phyloP scores from a whole-genome alignment of 2,797 vertebrate genomes.

The Menidia menidia region DNA sequence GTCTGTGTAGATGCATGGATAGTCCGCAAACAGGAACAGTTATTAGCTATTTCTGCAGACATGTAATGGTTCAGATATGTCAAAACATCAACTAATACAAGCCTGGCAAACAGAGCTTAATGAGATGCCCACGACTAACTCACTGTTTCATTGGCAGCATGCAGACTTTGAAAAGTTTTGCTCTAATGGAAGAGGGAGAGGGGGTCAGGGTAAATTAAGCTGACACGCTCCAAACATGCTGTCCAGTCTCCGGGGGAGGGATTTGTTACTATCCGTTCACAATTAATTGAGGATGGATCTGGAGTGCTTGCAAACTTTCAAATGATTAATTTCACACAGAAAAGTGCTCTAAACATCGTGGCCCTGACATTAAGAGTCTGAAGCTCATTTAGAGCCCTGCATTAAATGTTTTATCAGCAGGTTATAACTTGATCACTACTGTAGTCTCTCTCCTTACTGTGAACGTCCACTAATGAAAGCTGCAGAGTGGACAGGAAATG shows the following conservation, averaged over 20 bases:
- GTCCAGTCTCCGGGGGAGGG: neutral
- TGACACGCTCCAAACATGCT: neutral
- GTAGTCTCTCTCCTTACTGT: neutral
- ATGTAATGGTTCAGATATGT: neutral
- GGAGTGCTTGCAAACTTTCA: neutral
- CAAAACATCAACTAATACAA: slow-evolving; percentile 5
- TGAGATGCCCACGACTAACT: neutral
- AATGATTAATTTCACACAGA: too few relatives aligned
- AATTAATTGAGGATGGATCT: neutral
- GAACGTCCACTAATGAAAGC: neutral
- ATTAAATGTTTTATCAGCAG: neutral
- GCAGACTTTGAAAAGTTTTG: neutral
- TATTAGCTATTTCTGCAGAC: neutral
- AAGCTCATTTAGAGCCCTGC: neutral
- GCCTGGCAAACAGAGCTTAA: neutral
- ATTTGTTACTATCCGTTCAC: too few relatives aligned
- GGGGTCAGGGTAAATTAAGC: neutral
- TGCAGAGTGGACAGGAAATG: neutral
- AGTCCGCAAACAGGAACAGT: neutral
- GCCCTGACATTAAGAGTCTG: neutral
- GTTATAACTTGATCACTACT: neutral
- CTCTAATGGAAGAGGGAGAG: neutral
- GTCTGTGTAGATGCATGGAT: neutral
- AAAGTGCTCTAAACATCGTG: neutral
- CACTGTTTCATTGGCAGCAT: slow-evolving; percentile 1